Conservation (phyloP, 2,888 invertebrate species). For the Chelonus formosanus region DNA sequence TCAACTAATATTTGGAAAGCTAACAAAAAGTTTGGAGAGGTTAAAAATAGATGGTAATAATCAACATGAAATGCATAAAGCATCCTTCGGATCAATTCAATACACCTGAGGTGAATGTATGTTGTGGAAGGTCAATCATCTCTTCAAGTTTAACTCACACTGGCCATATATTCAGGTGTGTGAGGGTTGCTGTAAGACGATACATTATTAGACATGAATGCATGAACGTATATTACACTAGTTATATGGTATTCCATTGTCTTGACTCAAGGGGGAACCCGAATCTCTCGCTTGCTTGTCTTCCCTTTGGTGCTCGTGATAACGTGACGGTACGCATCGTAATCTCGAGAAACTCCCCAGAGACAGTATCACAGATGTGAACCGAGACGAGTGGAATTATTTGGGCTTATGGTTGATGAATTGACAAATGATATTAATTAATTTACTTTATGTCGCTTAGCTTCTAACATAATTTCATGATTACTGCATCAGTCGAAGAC, state of each 20-base stretch:
- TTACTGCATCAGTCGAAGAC: background rate
- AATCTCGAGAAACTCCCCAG: conserved; percentile 35
- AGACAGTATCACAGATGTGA: conserved; percentile 32
- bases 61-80: too few species aligned
- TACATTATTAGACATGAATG: conserved; percentile 42
- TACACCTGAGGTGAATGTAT: too few species aligned
- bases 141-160: background rate
- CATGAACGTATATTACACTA: conserved; percentile 31
- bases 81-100: too few species aligned
- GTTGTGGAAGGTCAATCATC: background rate
- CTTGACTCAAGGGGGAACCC: conserved; percentile 11
- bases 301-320: conserved; percentile 27
- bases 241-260: conserved; percentile 7
- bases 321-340: conserved; percentile 40
- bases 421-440: conserved; percentile 12
- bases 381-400: conserved; percentile 18
- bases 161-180: conserved; percentile 19
- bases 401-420: conserved; percentile 13
- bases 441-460: background rate
- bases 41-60: too few species aligned
- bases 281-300: conserved; percentile 7
- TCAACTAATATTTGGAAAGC: too few species aligned
- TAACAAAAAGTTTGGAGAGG: too few species aligned
- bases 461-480: background rate
- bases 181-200: conserved; percentile 38